These are phyloP conservation scores for Oedothorax gibbosus DNA, from an alignment of 1,140 invertebrate genomes.

Conservation along the genomic window DNA sequence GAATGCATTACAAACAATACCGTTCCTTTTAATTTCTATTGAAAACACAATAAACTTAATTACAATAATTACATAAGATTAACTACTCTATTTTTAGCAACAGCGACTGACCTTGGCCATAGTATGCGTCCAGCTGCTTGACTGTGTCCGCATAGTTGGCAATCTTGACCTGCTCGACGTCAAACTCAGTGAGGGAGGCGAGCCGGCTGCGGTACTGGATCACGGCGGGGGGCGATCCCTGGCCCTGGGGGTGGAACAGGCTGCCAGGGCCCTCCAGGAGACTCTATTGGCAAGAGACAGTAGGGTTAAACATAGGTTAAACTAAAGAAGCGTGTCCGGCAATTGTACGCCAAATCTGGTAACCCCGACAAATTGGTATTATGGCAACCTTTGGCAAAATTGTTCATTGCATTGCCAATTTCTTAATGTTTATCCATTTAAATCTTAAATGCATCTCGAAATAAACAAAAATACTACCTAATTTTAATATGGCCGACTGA, in stretches of 20 bases:
- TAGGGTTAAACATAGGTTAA: background rate
- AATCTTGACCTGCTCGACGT: conserved; percentile 62
- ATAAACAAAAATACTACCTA: background rate
- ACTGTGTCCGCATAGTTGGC: conserved; percentile 90
- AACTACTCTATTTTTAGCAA: background rate
- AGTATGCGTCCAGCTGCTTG: conserved; percentile 88
- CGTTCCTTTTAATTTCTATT: too few relatives aligned
- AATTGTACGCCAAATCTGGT: background rate
- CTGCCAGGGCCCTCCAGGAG: conserved; percentile 41
- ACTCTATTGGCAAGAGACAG: conserved; percentile 54
- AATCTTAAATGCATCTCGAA: background rate
- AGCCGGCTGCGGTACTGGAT: conserved; percentile 50
- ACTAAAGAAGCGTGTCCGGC: background rate
- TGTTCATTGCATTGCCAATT: background rate
- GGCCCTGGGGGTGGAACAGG: background rate
- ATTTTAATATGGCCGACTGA: too few relatives aligned
- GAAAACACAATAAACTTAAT: too few relatives aligned
- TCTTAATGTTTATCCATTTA: too few relatives aligned
- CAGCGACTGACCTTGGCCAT: conserved; percentile 82
- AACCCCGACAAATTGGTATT: background rate
- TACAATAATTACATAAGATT: too few relatives aligned
- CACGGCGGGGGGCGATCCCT: conserved; percentile 26
- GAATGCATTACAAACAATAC: too few relatives aligned
- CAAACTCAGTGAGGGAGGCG: conserved; percentile 56
- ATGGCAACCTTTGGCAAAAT: background rate